Evolutionary conservation across 2,113 vertebrate species (phyloP).

Genomic region (Petrocephalus microphthalmus): DNA sequence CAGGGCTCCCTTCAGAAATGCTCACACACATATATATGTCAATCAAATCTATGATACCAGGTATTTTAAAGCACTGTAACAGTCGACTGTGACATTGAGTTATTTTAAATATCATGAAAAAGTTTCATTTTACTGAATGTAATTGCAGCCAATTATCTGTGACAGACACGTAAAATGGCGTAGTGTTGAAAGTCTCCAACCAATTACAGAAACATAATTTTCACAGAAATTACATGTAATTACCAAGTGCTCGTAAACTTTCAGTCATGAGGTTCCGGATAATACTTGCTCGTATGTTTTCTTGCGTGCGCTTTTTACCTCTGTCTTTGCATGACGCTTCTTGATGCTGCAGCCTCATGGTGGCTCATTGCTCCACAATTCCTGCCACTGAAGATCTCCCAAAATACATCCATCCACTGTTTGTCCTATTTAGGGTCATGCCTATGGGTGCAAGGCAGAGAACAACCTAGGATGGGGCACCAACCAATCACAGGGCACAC

Average conservation of each 20-base stretch:
- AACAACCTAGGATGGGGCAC: no score
- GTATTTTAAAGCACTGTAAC: slow-evolving; percentile 3
- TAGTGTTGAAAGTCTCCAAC: slow-evolving; percentile 16
- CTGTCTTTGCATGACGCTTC: neutral
- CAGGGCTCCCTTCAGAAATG: neutral
- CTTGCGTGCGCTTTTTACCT: neutral
- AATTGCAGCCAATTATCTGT: slow-evolving; percentile 16
- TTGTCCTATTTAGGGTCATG: no score
- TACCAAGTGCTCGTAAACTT: slow-evolving; percentile 8
- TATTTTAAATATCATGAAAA: slow-evolving; percentile 18
- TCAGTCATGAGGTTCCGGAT: neutral
- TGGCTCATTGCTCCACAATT: neutral
- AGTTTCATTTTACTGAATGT: slow-evolving; percentile 13
- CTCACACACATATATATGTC: neutral
- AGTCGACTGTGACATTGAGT: neutral
- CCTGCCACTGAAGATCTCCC: neutral
- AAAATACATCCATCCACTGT: no score
- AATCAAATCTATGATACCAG: neutral
- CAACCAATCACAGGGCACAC: no score
- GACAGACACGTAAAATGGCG: neutral
- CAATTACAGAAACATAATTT: slow-evolving; percentile 15
- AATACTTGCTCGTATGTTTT: neutral
- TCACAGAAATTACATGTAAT: slow-evolving; percentile 6
- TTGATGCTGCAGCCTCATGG: neutral
- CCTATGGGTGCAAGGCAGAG: no score